Conservation (phyloP, 2,113 vertebrate genomes). For the Cathartes aura region DNA sequence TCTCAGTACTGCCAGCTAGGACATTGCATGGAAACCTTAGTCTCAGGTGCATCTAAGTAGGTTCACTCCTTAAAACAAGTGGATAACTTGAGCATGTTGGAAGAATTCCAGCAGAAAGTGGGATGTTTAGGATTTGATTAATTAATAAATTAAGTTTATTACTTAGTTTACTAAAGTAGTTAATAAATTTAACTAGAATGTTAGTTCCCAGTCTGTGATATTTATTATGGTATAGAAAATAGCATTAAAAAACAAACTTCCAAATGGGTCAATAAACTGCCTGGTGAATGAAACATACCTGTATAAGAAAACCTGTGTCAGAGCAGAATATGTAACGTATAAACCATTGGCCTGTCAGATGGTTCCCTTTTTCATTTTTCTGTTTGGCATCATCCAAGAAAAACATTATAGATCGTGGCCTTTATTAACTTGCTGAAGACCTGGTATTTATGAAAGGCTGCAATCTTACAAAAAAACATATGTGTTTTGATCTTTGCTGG, state of each 20-base stretch:
- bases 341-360: neutral
- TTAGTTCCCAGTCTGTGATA: neutral
- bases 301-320: neutral
- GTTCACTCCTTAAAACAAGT: neutral
- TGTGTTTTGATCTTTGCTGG: neutral
- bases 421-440: neutral
- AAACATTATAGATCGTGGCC: neutral
- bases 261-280: neutral
- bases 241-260: neutral
- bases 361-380: neutral
- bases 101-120: neutral
- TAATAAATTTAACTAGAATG: neutral
- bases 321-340: neutral
- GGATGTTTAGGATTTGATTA: neutral
- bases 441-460: neutral
- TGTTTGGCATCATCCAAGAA: neutral
- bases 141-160: neutral
- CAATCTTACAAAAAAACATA: neutral
- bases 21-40: neutral
- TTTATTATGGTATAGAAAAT: neutral
- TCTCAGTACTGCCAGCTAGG: neutral
- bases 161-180: neutral
- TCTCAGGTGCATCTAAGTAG: neutral
- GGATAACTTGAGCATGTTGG: neutral
- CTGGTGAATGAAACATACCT: neutral